A percentile compares a stretch with the other conserved stretches of the same genome.
Conservation (phyloP, 1,140 invertebrate genomes). For the Lamellibrachia luymesi region DNA sequence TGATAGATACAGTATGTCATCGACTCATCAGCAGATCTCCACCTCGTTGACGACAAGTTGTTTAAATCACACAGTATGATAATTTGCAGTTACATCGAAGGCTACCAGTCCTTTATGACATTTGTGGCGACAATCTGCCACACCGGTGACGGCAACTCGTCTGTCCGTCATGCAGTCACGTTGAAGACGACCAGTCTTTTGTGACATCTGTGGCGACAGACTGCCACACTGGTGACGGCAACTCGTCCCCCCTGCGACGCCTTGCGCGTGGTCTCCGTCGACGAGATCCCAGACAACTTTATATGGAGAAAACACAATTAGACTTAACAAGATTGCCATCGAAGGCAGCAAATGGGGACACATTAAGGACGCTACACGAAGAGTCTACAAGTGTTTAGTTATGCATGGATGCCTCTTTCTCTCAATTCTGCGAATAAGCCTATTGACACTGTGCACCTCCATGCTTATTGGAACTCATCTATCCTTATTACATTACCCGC, state of each 20-base stretch:
- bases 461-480: too few species aligned
- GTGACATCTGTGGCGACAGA: background rate
- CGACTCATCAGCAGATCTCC: background rate
- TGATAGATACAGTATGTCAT: background rate
- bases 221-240: background rate
- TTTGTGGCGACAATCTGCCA: too few species aligned
- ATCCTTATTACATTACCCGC: too few species aligned
- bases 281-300: background rate
- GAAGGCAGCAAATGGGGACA: background rate
- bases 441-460: too few species aligned
- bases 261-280: too few species aligned
- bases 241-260: background rate
- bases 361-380: background rate
- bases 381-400: too few species aligned
- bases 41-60: background rate
- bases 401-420: too few species aligned
- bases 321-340: background rate
- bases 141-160: too few species aligned
- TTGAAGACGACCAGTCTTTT: too few species aligned
- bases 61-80: background rate
- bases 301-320: background rate
- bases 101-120: background rate
- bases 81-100: background rate
- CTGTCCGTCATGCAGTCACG: too few species aligned
- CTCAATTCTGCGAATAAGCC: too few species aligned